Evolutionary conservation across 2,888 invertebrate species (phyloP), one percentile per base, ranked within the genome.

Genomic region (Dugesia japonica): DNA sequence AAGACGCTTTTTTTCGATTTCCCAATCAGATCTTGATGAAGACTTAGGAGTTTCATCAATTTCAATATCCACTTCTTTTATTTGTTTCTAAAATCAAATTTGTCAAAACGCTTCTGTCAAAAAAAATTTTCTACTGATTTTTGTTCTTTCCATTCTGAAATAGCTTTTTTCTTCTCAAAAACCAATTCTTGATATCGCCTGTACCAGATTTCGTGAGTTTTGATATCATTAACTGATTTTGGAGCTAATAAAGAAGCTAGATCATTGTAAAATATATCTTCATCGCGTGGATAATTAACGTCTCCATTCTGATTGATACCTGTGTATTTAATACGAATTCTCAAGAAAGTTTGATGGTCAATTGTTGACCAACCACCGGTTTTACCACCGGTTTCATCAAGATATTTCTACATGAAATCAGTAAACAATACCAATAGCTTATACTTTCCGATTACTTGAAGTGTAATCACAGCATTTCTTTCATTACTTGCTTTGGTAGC

Each of bases 291-390:
- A 72, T 71, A 71, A 56, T 27, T 26, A n/a, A n/a, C 31, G 4
- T 72, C 72, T 1, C 26, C 26, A 26, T 4, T 31, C 17, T 56
- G 56, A 56, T n/a, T 13, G 56, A 23, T 23, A 9, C 20, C n/a
- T 56, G 20, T n/a, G 26, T 72, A 42, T 74, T 74, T 74, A 7
- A 23, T 20, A n/a, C 76, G 71, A 9, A 28, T 28, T 13, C 76
- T 73, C 9, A 84, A 80, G 77, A 84, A 84, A 26, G 83, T 83
- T 28, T 81, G 81, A 79, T 84, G 84, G 79, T 84, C 84, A 78
- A 84, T 82, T 73, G 84, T 84, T 79, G 84, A 84, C 84, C 84
- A 84, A 0, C 84, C 84, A 38, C 84, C 84, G 73, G 82, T 79
- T 20, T 80, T 79, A 0, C 84, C 84, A 72, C 84, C 84, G 31